These are phyloP conservation scores for Pristionchus mayeri DNA, from an alignment of 2,888 invertebrate genomes.

Conservation along the genomic window DNA sequence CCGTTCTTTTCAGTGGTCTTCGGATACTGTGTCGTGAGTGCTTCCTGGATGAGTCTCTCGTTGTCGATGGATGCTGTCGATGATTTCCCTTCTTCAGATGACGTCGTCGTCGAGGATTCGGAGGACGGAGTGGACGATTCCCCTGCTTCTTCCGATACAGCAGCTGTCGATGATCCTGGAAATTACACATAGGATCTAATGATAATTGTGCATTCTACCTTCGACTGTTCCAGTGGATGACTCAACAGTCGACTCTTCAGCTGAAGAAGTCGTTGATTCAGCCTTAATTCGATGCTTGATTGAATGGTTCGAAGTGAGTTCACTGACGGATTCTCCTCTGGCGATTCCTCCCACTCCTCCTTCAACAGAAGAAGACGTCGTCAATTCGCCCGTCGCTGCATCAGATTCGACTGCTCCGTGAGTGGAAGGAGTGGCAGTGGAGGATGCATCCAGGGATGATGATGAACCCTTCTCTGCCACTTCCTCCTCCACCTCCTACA, in stretches of 20 bases:
- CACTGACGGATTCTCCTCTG: neutral
- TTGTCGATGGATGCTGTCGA: neutral
- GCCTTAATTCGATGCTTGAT: neutral
- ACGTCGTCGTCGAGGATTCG: conserved; percentile 49
- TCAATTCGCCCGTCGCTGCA: conserved; percentile 2
- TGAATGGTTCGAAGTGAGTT: neutral
- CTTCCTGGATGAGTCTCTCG: conserved; percentile 1
- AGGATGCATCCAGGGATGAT: neutral
- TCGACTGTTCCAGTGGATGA: neutral
- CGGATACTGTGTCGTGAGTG: neutral
- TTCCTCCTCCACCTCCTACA: conserved; percentile 6
- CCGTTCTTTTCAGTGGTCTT: conserved; percentile 33
- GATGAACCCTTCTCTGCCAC: neutral
- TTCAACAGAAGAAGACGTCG: neutral
- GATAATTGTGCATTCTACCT: neutral
- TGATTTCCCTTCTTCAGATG: neutral
- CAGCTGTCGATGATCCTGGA: neutral
- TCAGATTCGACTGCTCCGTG: neutral
- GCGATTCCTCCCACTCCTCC: conserved; percentile 23
- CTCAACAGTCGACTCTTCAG: conserved; percentile 43
- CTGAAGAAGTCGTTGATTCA: conserved; percentile 43
- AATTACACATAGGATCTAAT: neutral
- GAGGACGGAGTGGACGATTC: conserved; percentile 25
- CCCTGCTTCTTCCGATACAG: neutral
- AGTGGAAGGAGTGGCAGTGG: neutral